Base-by-base conservation (phyloP, 2,888 invertebrate species). In the Drosophila anomalata region DNA sequence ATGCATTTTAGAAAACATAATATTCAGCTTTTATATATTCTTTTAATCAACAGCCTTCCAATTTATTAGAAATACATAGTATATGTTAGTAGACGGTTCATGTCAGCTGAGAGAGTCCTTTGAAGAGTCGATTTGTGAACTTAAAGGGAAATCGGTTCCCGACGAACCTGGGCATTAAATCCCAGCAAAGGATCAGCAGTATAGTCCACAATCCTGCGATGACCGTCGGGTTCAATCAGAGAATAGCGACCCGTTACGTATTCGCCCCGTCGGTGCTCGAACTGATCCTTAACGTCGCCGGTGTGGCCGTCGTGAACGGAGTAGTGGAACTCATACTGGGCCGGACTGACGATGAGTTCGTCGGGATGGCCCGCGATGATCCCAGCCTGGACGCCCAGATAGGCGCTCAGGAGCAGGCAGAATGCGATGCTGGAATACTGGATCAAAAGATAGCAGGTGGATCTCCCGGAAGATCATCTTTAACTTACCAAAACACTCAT, bases 261-360 rank as follows among this genome's bases (percentile, higher is more conserved):
- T 63, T 91, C 91, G 9, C 92, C 92, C 26, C 90, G 89, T 51
- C 92, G 90, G 62, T 91, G 89, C 79, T 92, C 92, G 31, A 91
- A 91, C 68, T 92, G 92, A 78, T 91, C 91, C 79, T 92, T 92
- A 0, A 92, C 86, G 74, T 92, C 92, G 12, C 91, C 91, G 9
- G 92, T 92, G 39, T 90, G 90, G n/a, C 85, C 83, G 47, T 92
- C 92, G 55, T 92, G 91, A 2, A 92, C 91, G 3, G 90, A 87
- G 52, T 92, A 92, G 33, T 90, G 91, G 66, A 92, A 92, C 68
- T 91, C 91, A 50, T 92, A 92, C 20, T 91, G 89, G 17, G 91
- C 89, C 33, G 90, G 90, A 50, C 81, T 80, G 17, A 84, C 77
- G 44, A 89, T 88, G 3, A 89, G 52, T 51, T 89, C 89, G 57